These are phyloP conservation scores for Eulemur rufifrons DNA, from an alignment of 2,113 vertebrate species.

Conservation along the genomic window DNA sequence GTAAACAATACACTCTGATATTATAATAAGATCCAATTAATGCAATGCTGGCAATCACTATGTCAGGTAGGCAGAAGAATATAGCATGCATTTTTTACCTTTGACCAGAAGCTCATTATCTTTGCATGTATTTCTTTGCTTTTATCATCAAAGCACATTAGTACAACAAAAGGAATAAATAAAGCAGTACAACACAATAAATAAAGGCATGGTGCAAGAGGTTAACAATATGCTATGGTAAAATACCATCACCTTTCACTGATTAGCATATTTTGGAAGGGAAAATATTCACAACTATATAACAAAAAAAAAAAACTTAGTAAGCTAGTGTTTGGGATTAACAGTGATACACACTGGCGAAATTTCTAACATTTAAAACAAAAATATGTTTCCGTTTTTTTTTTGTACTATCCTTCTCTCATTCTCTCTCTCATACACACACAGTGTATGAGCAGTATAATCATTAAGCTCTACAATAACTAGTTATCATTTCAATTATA, in stretches of 20 bases:
- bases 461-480: not conserved
- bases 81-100: conserved; percentile 15
- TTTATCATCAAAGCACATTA: conserved; percentile 38
- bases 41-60: not conserved
- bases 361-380: conserved; percentile 12
- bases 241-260: not conserved
- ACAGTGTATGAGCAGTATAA: not conserved
- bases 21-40: conserved; percentile 46
- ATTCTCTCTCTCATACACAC: not conserved
- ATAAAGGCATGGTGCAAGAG: conserved; percentile 5
- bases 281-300: not conserved
- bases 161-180: conserved; percentile 52
- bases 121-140: conserved; percentile 37
- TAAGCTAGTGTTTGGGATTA: not conserved
- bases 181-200: not conserved
- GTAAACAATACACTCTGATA: conserved; percentile 23
- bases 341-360: not conserved
- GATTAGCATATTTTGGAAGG: conserved; percentile 21
- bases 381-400: not conserved
- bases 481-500: not conserved
- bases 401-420: not conserved
- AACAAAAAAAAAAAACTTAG: not conserved
- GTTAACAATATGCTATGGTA: not conserved
- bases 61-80: not conserved
- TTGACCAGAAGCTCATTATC: conserved; percentile 55